Evolutionary conservation across 2,113 vertebrate genomes (phyloP).

Genomic region (Cochlearius cochlearius): DNA sequence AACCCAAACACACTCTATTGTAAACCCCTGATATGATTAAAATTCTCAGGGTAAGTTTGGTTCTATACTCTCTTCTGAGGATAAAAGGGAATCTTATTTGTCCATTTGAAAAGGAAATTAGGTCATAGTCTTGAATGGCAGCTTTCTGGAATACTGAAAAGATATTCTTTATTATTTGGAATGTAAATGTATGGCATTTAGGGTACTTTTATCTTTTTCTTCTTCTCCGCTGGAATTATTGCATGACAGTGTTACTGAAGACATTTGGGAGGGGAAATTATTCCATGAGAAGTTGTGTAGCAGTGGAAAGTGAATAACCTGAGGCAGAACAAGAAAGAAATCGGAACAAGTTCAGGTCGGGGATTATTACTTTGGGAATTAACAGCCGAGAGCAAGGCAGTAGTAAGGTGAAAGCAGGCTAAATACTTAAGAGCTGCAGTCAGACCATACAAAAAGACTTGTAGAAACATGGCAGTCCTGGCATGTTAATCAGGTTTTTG

Average conservation of each 20-base stretch:
- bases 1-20: neutral
- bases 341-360: neutral
- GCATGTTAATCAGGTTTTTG: neutral
- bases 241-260: neutral
- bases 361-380: slow-evolving; percentile 33
- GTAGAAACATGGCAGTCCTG: slow-evolving; percentile 1
- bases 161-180: neutral
- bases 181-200: neutral
- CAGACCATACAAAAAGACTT: neutral
- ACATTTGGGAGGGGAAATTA: neutral
- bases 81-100: neutral
- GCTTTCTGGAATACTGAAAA: neutral
- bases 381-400: neutral
- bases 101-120: neutral
- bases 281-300: neutral
- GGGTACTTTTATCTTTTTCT: neutral
- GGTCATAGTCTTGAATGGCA: neutral
- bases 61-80: neutral
- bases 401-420: neutral
- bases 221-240: neutral
- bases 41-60: neutral
- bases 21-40: neutral
- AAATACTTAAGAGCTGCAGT: neutral
- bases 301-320: slow-evolving; percentile 30
- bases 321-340: slow-evolving; percentile 35